Evolutionary conservation across 2,888 invertebrate genomes (phyloP), one percentile per base, ranked within the genome.

Genomic region (Cremastinae sp.): DNA sequence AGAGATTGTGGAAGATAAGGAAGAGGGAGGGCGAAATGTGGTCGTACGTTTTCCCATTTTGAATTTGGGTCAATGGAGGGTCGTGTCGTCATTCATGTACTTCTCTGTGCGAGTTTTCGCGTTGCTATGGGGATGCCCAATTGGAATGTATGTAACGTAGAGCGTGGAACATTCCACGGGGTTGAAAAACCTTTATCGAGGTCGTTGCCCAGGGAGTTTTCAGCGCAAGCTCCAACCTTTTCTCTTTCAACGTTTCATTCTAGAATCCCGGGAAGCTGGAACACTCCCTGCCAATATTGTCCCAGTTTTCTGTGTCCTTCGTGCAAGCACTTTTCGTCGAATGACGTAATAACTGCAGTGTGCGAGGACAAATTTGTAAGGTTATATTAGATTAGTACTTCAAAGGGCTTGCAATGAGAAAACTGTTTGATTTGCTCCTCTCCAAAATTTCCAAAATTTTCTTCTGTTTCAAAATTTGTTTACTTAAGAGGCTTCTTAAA

Each of bases 81-180:
- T 47, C 18, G 35, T 28, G 45, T 37, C 61, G 12, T 45, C 73
- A 74, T 69, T 79, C 75, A 74, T 77, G 75, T 75, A 55, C 22
- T 47, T 12, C 35, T 35, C 45, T 8, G 2, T 12, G 18, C 1
- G 5, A 35, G 22, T 28, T 14, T 49, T 39, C 7, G 14, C 9
- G 84, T 85, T 84, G 79, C 82, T 74, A 78, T 53, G 82, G 83
- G 78, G 72, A 85, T 82, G 83, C 80, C 82, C 83, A 56, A 76
- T 37, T 74, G 45, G 45, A 68, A 43, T 47, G 64, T n/a, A n/a
- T n/a, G n/a, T n/a, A 49, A 14, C 61, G 20, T 10, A 16, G 12
- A 49, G 28, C 51, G 4, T 49, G 16, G 45, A 41, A 55, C 20
- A n/a, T 69, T 74, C 62, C 20, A 22, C 59, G 73, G 62, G 72